phyloP scores from a whole-genome alignment of 2,888 invertebrate genomes.

The Lasioglossum marginatum region DNA sequence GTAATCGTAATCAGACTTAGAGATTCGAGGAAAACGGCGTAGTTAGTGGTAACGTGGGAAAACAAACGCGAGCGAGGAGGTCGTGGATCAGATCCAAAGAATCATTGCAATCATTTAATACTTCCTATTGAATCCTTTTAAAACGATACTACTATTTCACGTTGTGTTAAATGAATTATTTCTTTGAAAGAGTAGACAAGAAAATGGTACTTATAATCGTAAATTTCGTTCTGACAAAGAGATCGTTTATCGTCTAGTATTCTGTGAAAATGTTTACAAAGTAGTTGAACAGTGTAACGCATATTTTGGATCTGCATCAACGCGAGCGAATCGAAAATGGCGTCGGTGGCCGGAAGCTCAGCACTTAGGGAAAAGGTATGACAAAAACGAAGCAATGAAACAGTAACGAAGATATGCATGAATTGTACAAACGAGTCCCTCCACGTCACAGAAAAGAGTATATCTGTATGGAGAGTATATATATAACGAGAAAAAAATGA shows the following conservation, averaged over 20 bases:
- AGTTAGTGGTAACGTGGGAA: slow-evolving; percentile 54
- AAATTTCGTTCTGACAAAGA: background rate
- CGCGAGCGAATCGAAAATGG: slow-evolving; percentile 35
- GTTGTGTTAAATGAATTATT: background rate
- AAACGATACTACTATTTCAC: background rate
- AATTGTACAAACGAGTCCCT: slow-evolving; percentile 84
- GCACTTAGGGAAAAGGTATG: slow-evolving; percentile 62
- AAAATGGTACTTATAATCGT: background rate
- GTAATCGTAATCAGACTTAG: slow-evolving; percentile 76
- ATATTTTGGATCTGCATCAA: slow-evolving; percentile 64
- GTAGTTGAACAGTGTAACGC: background rate
- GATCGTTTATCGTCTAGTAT: background rate
- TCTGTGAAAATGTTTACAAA: background rate
- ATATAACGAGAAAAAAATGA: slow-evolving; percentile 75
- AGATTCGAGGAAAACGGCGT: slow-evolving; percentile 61
- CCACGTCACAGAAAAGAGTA: slow-evolving; percentile 81
- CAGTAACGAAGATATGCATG: slow-evolving; percentile 83
- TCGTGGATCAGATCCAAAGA: slow-evolving; percentile 57
- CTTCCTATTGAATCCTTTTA: background rate
- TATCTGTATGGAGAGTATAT: slow-evolving; percentile 75
- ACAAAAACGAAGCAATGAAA: slow-evolving; percentile 72
- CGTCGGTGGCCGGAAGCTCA: slow-evolving; percentile 81
- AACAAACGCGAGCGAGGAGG: background rate
- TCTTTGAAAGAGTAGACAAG: background rate
- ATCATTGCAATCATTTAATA: background rate